phyloP scores from a whole-genome alignment of 2,888 invertebrate genomes.

The Plagodis dolabraria region DNA sequence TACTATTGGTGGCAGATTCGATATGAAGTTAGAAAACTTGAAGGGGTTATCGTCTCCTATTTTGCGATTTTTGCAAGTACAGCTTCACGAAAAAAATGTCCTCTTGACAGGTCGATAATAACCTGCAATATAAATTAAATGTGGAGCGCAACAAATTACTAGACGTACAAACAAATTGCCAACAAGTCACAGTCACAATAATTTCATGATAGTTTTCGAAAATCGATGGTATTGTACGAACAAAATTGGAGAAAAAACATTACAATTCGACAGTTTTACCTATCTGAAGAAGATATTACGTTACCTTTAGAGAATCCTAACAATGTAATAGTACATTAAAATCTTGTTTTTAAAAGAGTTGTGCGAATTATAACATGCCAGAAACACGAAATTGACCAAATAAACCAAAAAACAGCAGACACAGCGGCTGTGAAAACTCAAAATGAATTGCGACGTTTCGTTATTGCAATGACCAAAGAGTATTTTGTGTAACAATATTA shows the following conservation, averaged over 20 bases:
- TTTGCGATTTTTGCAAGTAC: conserved; percentile 78
- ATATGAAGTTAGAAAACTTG: conserved; percentile 83
- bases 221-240: conserved; percentile 41
- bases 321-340: conserved; percentile 39
- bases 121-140: conserved; percentile 83
- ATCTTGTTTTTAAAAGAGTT: conserved; percentile 47
- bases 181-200: conserved; percentile 28
- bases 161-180: conserved; percentile 26
- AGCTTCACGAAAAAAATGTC: conserved; percentile 78
- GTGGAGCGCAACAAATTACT: conserved; percentile 55
- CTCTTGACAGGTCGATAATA: conserved; percentile 83
- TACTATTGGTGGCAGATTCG: conserved; percentile 84
- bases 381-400: conserved; percentile 30
- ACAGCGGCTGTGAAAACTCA: conserved; percentile 75
- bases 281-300: conserved; percentile 9
- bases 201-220: conserved; percentile 37
- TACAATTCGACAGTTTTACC: conserved; percentile 26
- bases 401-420: conserved; percentile 63
- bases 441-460: conserved; percentile 69
- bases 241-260: conserved; percentile 35
- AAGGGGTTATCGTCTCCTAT: conserved; percentile 84
- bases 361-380: conserved; percentile 17
- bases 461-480: conserved; percentile 26
- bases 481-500: too few relatives aligned
- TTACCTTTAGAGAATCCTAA: conserved; percentile 37